Evolutionary conservation across 1,140 invertebrate species (phyloP).

Genomic region (Trinorchestia longiramus): DNA sequence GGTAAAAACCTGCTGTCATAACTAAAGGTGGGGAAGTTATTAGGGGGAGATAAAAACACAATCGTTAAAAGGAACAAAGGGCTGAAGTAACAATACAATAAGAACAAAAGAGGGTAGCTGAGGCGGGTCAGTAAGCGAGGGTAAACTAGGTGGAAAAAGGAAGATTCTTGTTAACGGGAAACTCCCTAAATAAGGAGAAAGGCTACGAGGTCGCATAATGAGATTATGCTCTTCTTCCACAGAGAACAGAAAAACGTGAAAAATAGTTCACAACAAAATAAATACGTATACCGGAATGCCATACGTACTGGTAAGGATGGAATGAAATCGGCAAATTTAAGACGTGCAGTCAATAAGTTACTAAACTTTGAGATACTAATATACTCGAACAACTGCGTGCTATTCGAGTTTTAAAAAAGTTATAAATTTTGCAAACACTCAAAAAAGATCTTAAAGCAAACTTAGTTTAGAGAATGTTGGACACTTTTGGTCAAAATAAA

Average conservation of each 20-base stretch:
- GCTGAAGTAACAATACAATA: not conserved
- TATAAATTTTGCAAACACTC: too few relatives aligned
- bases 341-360: not conserved
- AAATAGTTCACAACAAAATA: not conserved
- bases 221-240: not conserved
- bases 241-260: not conserved
- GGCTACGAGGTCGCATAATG: not conserved
- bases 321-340: not conserved
- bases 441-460: too few relatives aligned
- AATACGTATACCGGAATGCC: not conserved
- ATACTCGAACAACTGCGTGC: too few relatives aligned
- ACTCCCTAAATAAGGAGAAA: not conserved
- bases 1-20: too few relatives aligned
- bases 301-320: not conserved
- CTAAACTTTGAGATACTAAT: too few relatives aligned
- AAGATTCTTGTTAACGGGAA: not conserved
- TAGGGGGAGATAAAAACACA: not conserved
- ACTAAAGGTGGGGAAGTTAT: too few relatives aligned
- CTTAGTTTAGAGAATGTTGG: too few relatives aligned
- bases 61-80: not conserved
- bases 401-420: too few relatives aligned
- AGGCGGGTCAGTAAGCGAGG: not conserved
- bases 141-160: not conserved
- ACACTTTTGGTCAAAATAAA: too few relatives aligned
- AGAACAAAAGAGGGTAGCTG: not conserved